Percentiles rank a stretch among this genome's conserved stretches.
These are phyloP conservation scores for Agrotis segetum DNA, from an alignment of 2,888 invertebrate genomes.

Conservation along the genomic window DNA sequence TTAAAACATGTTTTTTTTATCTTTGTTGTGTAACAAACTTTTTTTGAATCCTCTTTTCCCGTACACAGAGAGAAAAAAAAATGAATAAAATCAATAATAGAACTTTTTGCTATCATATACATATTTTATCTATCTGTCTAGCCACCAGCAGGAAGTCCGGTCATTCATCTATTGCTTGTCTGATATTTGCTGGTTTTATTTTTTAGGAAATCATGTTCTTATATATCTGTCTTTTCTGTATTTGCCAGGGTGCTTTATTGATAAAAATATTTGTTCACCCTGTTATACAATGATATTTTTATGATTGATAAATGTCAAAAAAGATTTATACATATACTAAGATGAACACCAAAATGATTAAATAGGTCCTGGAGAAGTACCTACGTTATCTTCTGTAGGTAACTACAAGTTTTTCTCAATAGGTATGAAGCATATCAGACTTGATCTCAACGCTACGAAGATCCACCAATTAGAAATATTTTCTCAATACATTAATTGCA, in stretches of 20 bases:
- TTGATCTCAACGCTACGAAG: background rate
- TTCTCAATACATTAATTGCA: too few species aligned
- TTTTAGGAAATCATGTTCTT: background rate
- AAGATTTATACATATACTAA: too few species aligned
- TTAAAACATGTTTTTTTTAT: conserved; percentile 3
- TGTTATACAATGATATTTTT: background rate
- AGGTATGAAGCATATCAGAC: background rate
- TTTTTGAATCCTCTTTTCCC: conserved; percentile 2
- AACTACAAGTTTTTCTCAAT: background rate
- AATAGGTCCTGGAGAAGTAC: background rate
- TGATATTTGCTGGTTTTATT: conserved; percentile 10
- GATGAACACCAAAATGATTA: too few species aligned
- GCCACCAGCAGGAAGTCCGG: conserved; percentile 29
- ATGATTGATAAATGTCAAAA: background rate
- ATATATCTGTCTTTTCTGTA: background rate
- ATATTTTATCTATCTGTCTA: conserved; percentile 29
- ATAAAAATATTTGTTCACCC: background rate
- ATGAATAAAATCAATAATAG: background rate
- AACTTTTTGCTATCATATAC: background rate
- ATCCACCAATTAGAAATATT: too few species aligned
- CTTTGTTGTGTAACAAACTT: background rate
- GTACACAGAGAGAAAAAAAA: conserved; percentile 11
- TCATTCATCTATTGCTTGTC: conserved; percentile 23
- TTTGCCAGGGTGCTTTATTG: background rate
- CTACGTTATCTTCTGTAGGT: background rate